Evolutionary conservation across 2,113 vertebrate genomes (phyloP), one percentile per base, ranked within the genome.

Genomic region (Lagopus muta): DNA sequence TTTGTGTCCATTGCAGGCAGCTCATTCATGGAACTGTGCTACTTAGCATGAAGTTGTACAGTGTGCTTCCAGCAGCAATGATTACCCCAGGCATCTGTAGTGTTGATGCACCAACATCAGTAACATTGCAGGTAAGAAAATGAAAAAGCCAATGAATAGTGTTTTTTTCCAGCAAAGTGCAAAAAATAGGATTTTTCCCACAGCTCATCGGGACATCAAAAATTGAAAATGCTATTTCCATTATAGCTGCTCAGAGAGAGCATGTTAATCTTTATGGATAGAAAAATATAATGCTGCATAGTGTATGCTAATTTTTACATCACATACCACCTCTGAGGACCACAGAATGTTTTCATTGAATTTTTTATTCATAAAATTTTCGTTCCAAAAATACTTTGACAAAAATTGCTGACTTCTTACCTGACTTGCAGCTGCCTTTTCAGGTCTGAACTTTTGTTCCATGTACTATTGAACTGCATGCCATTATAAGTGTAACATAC

Each of bases 41-140:
- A 9, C 91, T 97, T 62, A 96, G 92, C 69, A 72, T 97, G 97
- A 93, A 74, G 0, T 48, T 82, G 27, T 40, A 78, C 92, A 87
- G 48, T 62, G 50, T 74, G 0, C 89, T 96, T 32, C 72, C 97
- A 28, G 45, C 88, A 10, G 43, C 97, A 8, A 15, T 94, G 67
- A 60, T 97, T 32, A 61, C 96, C 27, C 97, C 97, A 1, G 96
- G 89, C 78, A 76, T 96, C 50, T 96, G 96, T 86, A 95, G 90
- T 47, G 11, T 60, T 7, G 93, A 89, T 22, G 90, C 94, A 16
- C 96, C 96, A 17, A 89, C 94, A 32, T 89, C 96, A 3, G 77
- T 95, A 75, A 97, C 65, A 0, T 20, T 98, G 50, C 97, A 98
- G 97, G 97, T 98, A 88, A 94, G 94, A 43, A 43, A n/a, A 10